Evolutionary conservation across 2,888 invertebrate species (phyloP), one percentile per base, ranked within the genome.

Genomic region (Sphaeridia pumilis): DNA sequence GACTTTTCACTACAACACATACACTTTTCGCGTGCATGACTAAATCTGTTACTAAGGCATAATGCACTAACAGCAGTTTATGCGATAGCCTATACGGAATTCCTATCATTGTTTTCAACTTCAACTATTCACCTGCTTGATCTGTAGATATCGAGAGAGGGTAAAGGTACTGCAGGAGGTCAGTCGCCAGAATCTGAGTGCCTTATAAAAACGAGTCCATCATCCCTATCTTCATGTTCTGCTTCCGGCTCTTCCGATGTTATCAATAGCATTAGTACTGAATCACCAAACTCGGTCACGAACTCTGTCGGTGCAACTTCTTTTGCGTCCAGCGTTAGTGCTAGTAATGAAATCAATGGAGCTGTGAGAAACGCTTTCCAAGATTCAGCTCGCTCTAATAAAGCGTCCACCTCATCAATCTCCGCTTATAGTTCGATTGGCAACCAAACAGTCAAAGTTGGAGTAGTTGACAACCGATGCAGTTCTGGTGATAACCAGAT

Each of bases 401-500:
- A 38, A 7, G 17, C 42, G 38, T 47, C 52, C 22, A 47, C 47
- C 47, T 52, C 45, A 28, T 31, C 47, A 21, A 12, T 20, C 34
- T 45, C 51, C 20, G n/a, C 51, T 20, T 35, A 31, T 22, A n/a
- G n/a, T n/a, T n/a, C n/a, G n/a, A n/a, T n/a, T n/a, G n/a, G n/a
- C n/a, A n/a, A n/a, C n/a, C n/a, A n/a, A n/a, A n/a, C n/a, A n/a
- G n/a, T n/a, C n/a, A 49, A 46, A 53, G 28, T 34, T 20, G 35
- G 46, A 42, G 12, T 34, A 36, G n/a, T 31, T 31, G 38, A 31
- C 34, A 53, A 46, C 49, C 49, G 57, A 46, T 56, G 50, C 31
- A 26, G 49, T 43, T 47, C 55, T 49, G 56, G 54, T 67, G 85
- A 86, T 76, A 84, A 84, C 74, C 85, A 84, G 75, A 86, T 86